Base-by-base conservation (phyloP, 2,797 vertebrate species). In the Diplodus sargus region DNA sequence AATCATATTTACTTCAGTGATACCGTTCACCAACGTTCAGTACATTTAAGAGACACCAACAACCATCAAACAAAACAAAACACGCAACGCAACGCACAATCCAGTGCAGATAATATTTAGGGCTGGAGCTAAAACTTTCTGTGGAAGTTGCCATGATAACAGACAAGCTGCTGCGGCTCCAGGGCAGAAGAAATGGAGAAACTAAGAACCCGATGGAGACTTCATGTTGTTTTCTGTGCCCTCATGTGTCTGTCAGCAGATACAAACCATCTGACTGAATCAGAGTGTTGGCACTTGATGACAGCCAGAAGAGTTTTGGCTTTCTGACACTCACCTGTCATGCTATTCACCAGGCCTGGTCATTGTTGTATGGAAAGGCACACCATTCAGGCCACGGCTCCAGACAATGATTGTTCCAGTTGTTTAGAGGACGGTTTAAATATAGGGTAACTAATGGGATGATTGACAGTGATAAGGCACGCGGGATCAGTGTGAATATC, bases 391-490 rank as follows among this genome's bases (percentile, higher is more conserved):
- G 18, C 39, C 15, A 52, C 0, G 1, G 22, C 42, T 81, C 56
- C 43, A 67, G 66, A 71, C 69, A 79, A 70, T 30, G 28, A 57
- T 54, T 63, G 57, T 70, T 72, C 59, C 63, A 78, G 68, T 72
- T 77, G 30, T 70, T 70, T 58, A 49, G 23, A n/a, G 25, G 20
- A 5, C 28, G 15, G 47, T 68, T 81, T 48, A 56, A 69, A 68
- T 66, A 62, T 14, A 60, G 59, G 12, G 17, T n/a, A 2, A 13
- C 17, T 51, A 48, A 59, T 48, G 54, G 34, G 39, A 18, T 5
- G 34, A 28, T 23, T 52, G 13, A 23, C 49, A 48, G 23, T 16
- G 73, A 85, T 81, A 82, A 81, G 17, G 64, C 80, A 84, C 68
- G 22, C 17, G 1, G 30, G 42, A 45, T 20, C 4, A 23, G 14